Percentiles rank a stretch among this genome's conserved stretches.
phyloP scores from a whole-genome alignment of 1,140 invertebrate species.

The Drosophila pseudoobscura region DNA sequence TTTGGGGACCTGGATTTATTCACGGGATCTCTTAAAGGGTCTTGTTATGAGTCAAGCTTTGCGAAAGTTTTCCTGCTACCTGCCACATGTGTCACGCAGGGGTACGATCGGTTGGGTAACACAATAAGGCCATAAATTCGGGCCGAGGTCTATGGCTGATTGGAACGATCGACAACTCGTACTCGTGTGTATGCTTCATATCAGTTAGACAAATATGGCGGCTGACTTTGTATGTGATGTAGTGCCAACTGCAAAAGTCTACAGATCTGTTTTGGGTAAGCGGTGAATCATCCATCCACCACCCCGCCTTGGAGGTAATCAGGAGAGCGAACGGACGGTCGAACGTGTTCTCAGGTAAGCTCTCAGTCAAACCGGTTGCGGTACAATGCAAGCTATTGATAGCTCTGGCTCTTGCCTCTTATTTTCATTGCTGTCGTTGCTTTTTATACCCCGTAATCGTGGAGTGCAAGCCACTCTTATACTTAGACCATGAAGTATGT shows the following conservation, averaged over 20 bases:
- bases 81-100: conserved; percentile 30
- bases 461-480: too few relatives aligned
- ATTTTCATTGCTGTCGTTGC: too few relatives aligned
- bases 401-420: neutral
- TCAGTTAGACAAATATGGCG: conserved; percentile 34
- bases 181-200: neutral
- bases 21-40: conserved; percentile 10
- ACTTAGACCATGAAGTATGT: too few relatives aligned
- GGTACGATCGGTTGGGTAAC: neutral
- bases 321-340: conserved; percentile 7
- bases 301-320: conserved; percentile 39
- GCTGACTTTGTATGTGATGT: conserved; percentile 13
- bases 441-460: too few relatives aligned
- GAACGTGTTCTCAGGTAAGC: conserved; percentile 14
- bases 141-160: conserved; percentile 4
- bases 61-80: conserved; percentile 21
- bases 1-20: conserved; percentile 4
- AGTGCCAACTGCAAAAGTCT: conserved; percentile 50
- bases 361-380: conserved; percentile 31
- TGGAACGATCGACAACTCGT: conserved; percentile 11
- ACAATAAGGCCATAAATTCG: conserved; percentile 18
- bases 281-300: conserved; percentile 4
- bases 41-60: conserved; percentile 23
- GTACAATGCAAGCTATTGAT: conserved; percentile 26
- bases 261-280: conserved; percentile 22